Conservation (phyloP, 1,140 invertebrate species). For the Neodiprion fabricii region DNA sequence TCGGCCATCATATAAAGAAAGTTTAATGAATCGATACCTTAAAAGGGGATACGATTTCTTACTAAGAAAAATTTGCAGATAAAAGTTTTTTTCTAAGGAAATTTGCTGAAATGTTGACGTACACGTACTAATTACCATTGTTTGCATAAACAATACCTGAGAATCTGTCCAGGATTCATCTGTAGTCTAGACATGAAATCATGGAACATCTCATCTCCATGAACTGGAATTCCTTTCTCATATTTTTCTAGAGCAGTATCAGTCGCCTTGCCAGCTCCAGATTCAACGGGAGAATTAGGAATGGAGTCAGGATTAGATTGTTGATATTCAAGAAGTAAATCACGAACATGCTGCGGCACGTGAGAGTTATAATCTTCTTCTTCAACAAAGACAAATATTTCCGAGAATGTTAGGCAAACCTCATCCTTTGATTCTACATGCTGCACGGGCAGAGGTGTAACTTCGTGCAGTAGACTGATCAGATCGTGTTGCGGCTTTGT, state of each 20-base stretch:
- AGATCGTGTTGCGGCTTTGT: conserved; percentile 69
- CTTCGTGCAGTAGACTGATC: conserved; percentile 66
- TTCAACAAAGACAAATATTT: conserved; percentile 69
- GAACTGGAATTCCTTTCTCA: conserved; percentile 77
- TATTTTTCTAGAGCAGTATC: conserved; percentile 68
- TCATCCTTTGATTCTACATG: conserved; percentile 50
- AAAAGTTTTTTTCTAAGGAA: conserved; percentile 21
- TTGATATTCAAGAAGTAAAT: conserved; percentile 71
- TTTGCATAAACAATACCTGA: conserved; percentile 67
- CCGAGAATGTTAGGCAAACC: conserved; percentile 52
- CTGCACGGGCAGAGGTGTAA: conserved; percentile 58
- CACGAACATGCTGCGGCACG: conserved; percentile 67
- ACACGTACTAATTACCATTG: conserved; percentile 23
- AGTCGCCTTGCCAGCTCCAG: conserved; percentile 40
- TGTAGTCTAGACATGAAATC: conserved; percentile 77
- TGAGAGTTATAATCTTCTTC: conserved; percentile 58
- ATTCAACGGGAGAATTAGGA: conserved; percentile 33
- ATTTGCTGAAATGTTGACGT: too few relatives aligned
- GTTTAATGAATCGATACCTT: not conserved
- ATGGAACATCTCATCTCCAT: conserved; percentile 84
- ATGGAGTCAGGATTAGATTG: conserved; percentile 60
- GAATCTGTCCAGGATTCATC: conserved; percentile 79
- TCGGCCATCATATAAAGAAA: not conserved
- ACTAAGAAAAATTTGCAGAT: conserved; percentile 19
- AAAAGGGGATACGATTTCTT: conserved; percentile 13